Evolutionary conservation across 2,888 invertebrate species (phyloP).

Genomic region (Chrysina gloriosa): DNA sequence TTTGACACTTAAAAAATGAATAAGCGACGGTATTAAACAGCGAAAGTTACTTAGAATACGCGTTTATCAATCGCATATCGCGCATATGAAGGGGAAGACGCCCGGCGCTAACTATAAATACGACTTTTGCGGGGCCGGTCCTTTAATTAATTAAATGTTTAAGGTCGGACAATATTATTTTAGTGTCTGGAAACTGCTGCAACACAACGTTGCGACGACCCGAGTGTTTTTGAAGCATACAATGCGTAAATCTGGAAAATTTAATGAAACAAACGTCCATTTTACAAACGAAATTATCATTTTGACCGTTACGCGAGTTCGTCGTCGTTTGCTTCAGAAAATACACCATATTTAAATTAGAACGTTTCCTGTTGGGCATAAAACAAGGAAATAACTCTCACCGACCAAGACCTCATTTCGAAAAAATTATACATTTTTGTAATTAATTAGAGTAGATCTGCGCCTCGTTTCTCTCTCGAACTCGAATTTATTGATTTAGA

Average conservation of each 20-base stretch:
- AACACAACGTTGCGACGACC: neutral
- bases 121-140: neutral
- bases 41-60: constrained; percentile 14
- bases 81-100: neutral
- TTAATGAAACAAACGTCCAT: constrained; percentile 20
- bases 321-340: neutral
- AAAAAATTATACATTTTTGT: too few species aligned
- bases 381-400: neutral
- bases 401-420: too few species aligned
- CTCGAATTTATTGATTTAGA: too few species aligned
- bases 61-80: constrained; percentile 11
- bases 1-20: constrained; percentile 6
- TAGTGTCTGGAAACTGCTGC: constrained; percentile 4
- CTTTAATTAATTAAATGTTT: constrained; percentile 22
- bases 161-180: neutral
- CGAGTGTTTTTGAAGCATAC: constrained; percentile 15
- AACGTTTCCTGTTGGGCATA: neutral
- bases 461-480: too few species aligned
- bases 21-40: neutral
- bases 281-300: neutral
- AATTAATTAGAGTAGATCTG: too few species aligned
- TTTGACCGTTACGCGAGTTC: constrained; percentile 1
- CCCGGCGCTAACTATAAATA: neutral
- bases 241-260: constrained; percentile 21
- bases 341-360: neutral